Evolutionary conservation across 2,888 invertebrate genomes (phyloP), one percentile per base, ranked within the genome.

Genomic region (Parascotia fuliginaria): DNA sequence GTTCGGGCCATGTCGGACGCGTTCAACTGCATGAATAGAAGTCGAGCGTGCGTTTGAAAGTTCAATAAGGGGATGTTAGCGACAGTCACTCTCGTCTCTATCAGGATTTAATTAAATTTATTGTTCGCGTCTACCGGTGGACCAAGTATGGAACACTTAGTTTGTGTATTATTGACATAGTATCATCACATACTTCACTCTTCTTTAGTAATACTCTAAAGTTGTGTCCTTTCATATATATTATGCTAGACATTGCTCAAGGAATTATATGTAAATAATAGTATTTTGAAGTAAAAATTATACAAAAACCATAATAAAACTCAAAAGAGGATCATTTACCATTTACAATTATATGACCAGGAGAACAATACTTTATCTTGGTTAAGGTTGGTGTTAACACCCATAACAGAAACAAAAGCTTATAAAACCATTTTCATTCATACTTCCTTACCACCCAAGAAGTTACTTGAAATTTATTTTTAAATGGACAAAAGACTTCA

Each of bases 31-130:
- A 50, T 55, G 60, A 70, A 64, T 66, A 46, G 62, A 61, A 69
- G 64, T 70, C 48, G 61, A 54, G 47, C 65, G 55, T 65, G 80
- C 69, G 60, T 73, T 69, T 77, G 83, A 81, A 76, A 60, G 68
- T 73, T 76, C 70, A 77, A 81, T 79, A 72, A 75, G 62, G 61
- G 59, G 54, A 68, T 60, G 65, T 55, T 55, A 64, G 60, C 44
- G 66, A 54, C 65, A 72, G 51, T 40, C 33, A 40, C 65, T 61
- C 64, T 59, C 65, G 50, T 60, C 60, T 65, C 55, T 54, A 65
- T 73, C 65, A 64, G 71, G 53, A 37, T 63, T 75, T 81, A 81
- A 82, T 82, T 82, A 79, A 73, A 78, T 79, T 73, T 72, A 79
- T 79, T 75, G 73, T 76, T 64, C 39, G 54, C 37, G 46, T 58